Percentiles rank a stretch among this genome's conserved stretches.
phyloP scores from a whole-genome alignment of 2,888 invertebrate species.

The Matsumyia berberina region DNA sequence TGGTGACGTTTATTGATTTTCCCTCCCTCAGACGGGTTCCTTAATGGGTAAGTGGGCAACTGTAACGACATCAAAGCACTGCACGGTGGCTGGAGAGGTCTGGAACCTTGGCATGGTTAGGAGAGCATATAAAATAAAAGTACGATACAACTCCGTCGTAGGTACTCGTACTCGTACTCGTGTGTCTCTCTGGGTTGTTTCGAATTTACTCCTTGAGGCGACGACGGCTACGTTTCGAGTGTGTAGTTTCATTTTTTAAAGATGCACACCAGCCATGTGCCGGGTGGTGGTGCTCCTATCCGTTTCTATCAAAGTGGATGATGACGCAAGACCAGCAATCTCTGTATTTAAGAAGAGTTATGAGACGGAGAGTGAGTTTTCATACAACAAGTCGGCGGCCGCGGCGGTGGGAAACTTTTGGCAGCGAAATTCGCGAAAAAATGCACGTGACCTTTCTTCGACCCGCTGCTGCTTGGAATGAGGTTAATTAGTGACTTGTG shows the following conservation, averaged over 20 bases:
- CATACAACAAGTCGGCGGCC: conserved; percentile 19
- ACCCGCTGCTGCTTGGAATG: conserved; percentile 48
- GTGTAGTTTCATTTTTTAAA: conserved; percentile 46
- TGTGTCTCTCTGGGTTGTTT: conserved; percentile 37
- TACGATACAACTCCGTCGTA: conserved; percentile 2
- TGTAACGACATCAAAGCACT: conserved; percentile 42
- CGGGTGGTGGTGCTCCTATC: conserved; percentile 27
- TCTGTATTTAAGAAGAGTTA: conserved; percentile 32
- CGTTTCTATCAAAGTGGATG: conserved; percentile 49
- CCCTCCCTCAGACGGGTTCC: conserved; percentile 51
- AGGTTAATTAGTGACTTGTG: conserved; percentile 71
- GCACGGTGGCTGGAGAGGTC: conserved; percentile 60
- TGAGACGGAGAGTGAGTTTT: conserved; percentile 14
- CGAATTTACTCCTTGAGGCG: conserved; percentile 57
- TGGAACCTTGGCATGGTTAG: conserved; percentile 71
- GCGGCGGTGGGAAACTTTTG: conserved; percentile 50
- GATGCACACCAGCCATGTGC: conserved; percentile 26
- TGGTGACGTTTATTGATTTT: conserved; percentile 68
- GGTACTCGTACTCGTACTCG: too few relatives aligned
- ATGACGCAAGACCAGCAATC: conserved; percentile 56
- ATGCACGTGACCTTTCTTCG: conserved; percentile 59
- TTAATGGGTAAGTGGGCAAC: conserved; percentile 60
- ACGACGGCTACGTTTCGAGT: conserved; percentile 3
- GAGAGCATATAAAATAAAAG: neutral
- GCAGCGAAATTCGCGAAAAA: conserved; percentile 54